Conservation (phyloP, 2,888 invertebrate species). For the Philopedon plagiatum region DNA sequence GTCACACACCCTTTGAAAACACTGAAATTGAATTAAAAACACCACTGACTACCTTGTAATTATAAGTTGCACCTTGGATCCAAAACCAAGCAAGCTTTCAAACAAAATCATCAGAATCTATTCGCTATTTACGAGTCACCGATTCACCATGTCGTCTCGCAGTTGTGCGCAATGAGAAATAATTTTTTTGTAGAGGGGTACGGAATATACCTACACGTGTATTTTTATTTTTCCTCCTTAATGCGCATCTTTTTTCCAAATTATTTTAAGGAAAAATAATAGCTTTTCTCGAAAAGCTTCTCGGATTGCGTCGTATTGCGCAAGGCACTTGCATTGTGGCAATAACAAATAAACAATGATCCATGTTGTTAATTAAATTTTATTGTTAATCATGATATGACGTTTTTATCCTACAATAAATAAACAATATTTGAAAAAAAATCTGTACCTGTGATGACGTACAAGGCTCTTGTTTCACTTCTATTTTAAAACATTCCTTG, state of each 20-base stretch:
- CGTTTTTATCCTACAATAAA: background rate
- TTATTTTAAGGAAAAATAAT: slow-evolving; percentile 4
- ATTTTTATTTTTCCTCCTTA: slow-evolving; percentile 24
- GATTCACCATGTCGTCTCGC: slow-evolving; percentile 24
- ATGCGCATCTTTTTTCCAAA: slow-evolving; percentile 32
- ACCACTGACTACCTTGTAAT: slow-evolving; percentile 15
- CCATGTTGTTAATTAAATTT: too few species aligned
- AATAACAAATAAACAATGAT: too few species aligned
- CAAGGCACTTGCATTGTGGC: too few species aligned
- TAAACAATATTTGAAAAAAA: background rate
- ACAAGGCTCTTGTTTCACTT: slow-evolving; percentile 6
- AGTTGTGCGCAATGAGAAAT: slow-evolving; percentile 40
- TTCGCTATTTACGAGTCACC: slow-evolving; percentile 32
- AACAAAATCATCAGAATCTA: slow-evolving; percentile 35
- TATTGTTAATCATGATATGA: too few species aligned
- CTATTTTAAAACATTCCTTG: background rate
- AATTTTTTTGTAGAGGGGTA: slow-evolving; percentile 30
- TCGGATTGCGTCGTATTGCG: background rate
- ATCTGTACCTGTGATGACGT: background rate
- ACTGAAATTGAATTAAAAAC: slow-evolving; percentile 13
- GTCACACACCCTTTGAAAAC: background rate
- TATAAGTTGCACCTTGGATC: slow-evolving; percentile 30
- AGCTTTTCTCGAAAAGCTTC: background rate
- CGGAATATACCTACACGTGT: slow-evolving; percentile 3
- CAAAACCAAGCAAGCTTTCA: slow-evolving; percentile 34